Evolutionary conservation across 2,888 invertebrate species (phyloP).

Genomic region (Drosophila nigricruria): DNA sequence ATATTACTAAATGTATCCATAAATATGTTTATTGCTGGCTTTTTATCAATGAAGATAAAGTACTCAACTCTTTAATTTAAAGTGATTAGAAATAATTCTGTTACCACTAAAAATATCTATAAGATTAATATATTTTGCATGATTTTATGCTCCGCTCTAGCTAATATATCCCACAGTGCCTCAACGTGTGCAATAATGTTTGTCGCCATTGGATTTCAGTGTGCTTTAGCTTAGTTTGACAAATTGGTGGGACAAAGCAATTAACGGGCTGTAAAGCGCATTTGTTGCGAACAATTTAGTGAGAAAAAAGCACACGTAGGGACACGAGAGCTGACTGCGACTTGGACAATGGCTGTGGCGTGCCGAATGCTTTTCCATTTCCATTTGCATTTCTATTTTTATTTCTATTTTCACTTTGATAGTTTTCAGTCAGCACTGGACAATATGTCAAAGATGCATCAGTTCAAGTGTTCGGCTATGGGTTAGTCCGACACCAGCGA

Average conservation of each 20-base stretch:
- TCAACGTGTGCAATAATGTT: not conserved
- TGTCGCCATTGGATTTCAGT: not conserved
- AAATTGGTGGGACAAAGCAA: constrained; percentile 70
- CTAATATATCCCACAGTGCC: not conserved
- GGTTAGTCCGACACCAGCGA: not conserved
- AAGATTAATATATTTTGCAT: not conserved
- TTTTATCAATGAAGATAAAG: too few relatives aligned
- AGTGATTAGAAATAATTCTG: not conserved
- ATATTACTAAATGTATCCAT: not conserved
- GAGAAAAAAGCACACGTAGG: constrained; percentile 13
- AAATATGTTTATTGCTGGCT: too few relatives aligned
- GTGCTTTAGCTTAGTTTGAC: constrained; percentile 32
- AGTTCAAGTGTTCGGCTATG: constrained; percentile 12
- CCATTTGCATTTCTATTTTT: constrained; percentile 35
- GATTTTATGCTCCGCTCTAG: not conserved
- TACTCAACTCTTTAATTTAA: too few relatives aligned
- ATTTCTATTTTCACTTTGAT: constrained; percentile 30
- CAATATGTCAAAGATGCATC: constrained; percentile 45
- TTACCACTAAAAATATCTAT: not conserved
- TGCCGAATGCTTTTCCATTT: constrained; percentile 40
- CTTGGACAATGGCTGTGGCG: constrained; percentile 21
- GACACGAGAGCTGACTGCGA: not conserved
- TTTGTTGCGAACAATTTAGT: constrained; percentile 42
- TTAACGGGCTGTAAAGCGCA: constrained; percentile 61
- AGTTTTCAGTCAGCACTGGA: constrained; percentile 32